Conservation (phyloP, 2,113 vertebrate species). For the Sphaerodactylus townsendi region DNA sequence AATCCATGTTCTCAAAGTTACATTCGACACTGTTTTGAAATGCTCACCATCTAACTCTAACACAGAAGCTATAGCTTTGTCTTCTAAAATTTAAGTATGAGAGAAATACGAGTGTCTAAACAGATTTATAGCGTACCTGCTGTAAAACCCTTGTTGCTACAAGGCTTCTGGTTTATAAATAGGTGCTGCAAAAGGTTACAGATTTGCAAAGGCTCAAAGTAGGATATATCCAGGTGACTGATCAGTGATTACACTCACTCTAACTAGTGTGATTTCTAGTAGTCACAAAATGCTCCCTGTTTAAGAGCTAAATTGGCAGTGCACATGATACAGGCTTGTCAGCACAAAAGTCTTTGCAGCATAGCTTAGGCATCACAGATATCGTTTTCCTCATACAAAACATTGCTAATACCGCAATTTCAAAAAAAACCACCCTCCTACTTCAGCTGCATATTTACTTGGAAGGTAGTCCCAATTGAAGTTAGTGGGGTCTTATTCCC, state of each 20-base stretch:
- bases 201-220: slow-evolving; percentile 51
- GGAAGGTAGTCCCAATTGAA: neutral
- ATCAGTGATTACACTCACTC: slow-evolving; percentile 39
- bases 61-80: slow-evolving; percentile 53
- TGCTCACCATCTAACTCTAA: slow-evolving; percentile 53
- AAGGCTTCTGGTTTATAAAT: slow-evolving; percentile 58
- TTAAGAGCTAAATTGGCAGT: slow-evolving; percentile 62
- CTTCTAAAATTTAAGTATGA: slow-evolving; percentile 44
- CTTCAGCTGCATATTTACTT: neutral
- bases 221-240: slow-evolving; percentile 55
- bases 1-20: slow-evolving; percentile 74
- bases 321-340: slow-evolving; percentile 42
- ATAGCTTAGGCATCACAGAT: slow-evolving; percentile 24
- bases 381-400: slow-evolving; percentile 3
- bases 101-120: slow-evolving; percentile 52
- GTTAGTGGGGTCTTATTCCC: neutral
- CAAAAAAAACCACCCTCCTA: slow-evolving; percentile 34
- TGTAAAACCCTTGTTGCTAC: slow-evolving; percentile 52
- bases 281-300: slow-evolving; percentile 59
- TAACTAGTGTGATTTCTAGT: slow-evolving; percentile 41
- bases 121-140: slow-evolving; percentile 40
- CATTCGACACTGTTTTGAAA: slow-evolving; percentile 67
- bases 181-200: slow-evolving; percentile 57
- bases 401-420: neutral
- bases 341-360: slow-evolving; percentile 27